Base-by-base conservation (phyloP, 1,140 invertebrate species). In the Luehdorfia chinensis region DNA sequence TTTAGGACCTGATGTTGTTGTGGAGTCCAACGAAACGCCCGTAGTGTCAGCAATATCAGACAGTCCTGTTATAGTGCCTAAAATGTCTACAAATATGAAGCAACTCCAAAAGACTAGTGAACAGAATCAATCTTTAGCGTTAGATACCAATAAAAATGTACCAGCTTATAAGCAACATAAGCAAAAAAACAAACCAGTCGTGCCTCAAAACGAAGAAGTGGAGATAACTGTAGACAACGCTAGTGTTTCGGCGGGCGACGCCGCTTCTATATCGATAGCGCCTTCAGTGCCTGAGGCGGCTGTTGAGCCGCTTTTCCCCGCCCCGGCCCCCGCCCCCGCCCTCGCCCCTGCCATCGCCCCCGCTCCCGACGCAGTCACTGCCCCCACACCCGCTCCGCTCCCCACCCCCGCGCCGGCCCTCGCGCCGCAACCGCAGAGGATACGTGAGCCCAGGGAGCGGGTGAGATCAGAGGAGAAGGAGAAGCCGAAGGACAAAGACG, bases 31-130 rank as follows among this genome's bases (percentile, higher is more conserved):
- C 44, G 78, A 83, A 58, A 83, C 78, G 2, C 78, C 78, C 19
- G 66, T 85, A 21, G 81, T 83, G 6, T 83, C 78, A 15, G 78
- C 76, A 32, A 79, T 85, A 75, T 81, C 80, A 41, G 73, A 83
- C 30, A 84, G 73, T 74, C 80, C 80, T 59, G 75, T 83, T 59
- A 79, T 83, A 77, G 80, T 84, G 78, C 80, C 80, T 78, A 84
- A 84, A 77, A 65, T 80, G 67, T 60, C 76, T 48, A 53, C 64
- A 33, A 73, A 71, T 55, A 44, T 59, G 57, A 83, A 80, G 54
- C 70, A 74, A 63, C 52, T 65, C 34, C 73, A 75, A 66, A 81
- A 79, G 51, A 73, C 36, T 73, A 65, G 59, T 67, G 79, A 80
- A 44, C 55, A 58, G 52, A 64, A 14, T 47, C 70, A 67, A 47